Percentiles rank a stretch among this genome's conserved stretches.
These are phyloP conservation scores for Oryzaephilus surinamensis DNA, from an alignment of 1,140 invertebrate genomes.

Conservation along the genomic window DNA sequence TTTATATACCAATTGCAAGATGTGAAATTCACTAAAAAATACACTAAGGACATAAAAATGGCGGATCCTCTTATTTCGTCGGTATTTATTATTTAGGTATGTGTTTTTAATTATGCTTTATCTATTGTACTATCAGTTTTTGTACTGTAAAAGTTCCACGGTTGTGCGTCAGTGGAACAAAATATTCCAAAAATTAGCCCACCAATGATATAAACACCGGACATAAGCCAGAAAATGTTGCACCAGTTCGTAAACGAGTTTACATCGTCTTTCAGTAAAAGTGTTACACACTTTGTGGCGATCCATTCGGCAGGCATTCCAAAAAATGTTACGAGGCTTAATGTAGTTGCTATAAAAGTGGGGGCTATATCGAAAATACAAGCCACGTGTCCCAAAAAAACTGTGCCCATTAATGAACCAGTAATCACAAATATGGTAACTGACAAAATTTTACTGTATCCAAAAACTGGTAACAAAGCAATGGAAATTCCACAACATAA, in stretches of 20 bases:
- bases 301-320: neutral
- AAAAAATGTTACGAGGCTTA: neutral
- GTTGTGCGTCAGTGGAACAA: too few relatives aligned
- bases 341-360: neutral
- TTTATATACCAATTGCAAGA: too few relatives aligned
- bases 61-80: too few relatives aligned
- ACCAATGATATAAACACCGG: too few relatives aligned
- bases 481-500: neutral
- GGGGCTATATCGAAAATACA: slow-evolving; percentile 4
- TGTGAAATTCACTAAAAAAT: too few relatives aligned
- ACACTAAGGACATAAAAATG: too few relatives aligned
- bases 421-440: neutral
- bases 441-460: slow-evolving; percentile 1
- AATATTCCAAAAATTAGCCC: too few relatives aligned
- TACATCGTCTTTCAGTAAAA: slow-evolving; percentile 1
- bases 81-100: too few relatives aligned
- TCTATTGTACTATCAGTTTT: too few relatives aligned
- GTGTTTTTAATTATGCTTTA: too few relatives aligned
- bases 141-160: too few relatives aligned
- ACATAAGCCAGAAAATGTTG: slow-evolving; percentile 4
- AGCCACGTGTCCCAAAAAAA: neutral
- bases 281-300: neutral
- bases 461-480: slow-evolving; percentile 2
- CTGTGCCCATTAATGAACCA: neutral
- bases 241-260: slow-evolving; percentile 1